A percentile compares a stretch with the other conserved stretches of the same genome.
Conservation (phyloP, 2,888 invertebrate genomes). For the Eudasyphora cyanicolor region DNA sequence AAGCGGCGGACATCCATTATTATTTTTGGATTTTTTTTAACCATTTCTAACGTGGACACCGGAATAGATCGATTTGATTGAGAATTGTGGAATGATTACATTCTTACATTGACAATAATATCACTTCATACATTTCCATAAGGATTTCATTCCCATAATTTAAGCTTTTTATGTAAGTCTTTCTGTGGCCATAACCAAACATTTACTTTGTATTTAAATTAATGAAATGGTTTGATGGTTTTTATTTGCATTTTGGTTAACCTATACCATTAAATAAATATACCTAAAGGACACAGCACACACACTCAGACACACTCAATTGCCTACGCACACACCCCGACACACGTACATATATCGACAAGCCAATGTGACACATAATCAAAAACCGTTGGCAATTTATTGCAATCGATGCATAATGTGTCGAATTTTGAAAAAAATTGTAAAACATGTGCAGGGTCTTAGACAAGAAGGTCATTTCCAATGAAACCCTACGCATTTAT, state of each 20-base stretch:
- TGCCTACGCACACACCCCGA: not conserved
- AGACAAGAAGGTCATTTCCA: too few relatives aligned
- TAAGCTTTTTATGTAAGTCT: too few relatives aligned
- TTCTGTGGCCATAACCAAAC: not conserved
- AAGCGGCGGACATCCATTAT: too few relatives aligned
- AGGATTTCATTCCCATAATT: too few relatives aligned
- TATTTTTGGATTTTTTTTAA: too few relatives aligned
- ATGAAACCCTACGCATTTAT: too few relatives aligned
- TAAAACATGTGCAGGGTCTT: not conserved
- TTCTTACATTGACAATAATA: too few relatives aligned
- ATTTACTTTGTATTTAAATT: not conserved
- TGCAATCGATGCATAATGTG: not conserved
- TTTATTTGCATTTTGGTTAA: slow-evolving; percentile 45
- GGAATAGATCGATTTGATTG: too few relatives aligned
- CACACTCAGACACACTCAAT: not conserved
- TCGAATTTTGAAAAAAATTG: too few relatives aligned
- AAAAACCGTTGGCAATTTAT: not conserved
- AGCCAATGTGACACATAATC: not conserved
- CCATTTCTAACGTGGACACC: too few relatives aligned
- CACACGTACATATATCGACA: not conserved
- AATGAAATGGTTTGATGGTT: slow-evolving; percentile 21
- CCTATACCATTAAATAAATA: slow-evolving; percentile 45
- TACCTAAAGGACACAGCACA: slow-evolving; percentile 28
- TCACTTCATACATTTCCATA: too few relatives aligned
- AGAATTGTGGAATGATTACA: too few relatives aligned